Base-by-base conservation (phyloP, 2,113 vertebrate species). In the Acanthisitta chloris region DNA sequence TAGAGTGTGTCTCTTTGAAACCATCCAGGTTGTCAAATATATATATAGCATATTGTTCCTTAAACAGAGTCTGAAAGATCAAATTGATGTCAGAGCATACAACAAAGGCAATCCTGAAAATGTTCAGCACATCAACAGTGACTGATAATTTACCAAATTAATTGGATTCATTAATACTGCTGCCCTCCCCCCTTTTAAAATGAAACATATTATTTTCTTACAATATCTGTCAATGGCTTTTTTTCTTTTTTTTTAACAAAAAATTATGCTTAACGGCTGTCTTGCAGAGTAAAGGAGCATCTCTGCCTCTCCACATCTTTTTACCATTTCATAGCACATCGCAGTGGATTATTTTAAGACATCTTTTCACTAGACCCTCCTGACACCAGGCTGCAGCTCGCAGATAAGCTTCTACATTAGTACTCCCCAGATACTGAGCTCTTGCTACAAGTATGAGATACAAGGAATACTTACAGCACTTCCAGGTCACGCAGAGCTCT, bases 401-500 rank as follows among this genome's bases (percentile, higher is more conserved):
- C 7, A 94, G 95, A 96, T 94, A 96, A 95, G 96, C 93, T 91
- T 65, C 78, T 79, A 73, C 74, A 71, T 94, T 64, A 92, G 64
- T 20, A 36, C 78, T 96, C 81, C 94, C 91, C 65, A 88, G 80
- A 96, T 15, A 91, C 87, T 5, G 91, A 96, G 96, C 96, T 92
- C 88, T 26, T 1, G 34, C 93, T 81, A 82, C 78, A 57, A 96
- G 94, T 80, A 77, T 86, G 86, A 97, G 95, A 97, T 95, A 97
- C 3, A 51, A 81, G 93, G 93, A 61, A 64, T 98, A 99, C 99
- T 99, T 95, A 99, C 99, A 99, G 99, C 81, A 99, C 99, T 98
- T 99, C 99, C 98, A 99, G 98, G 98, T 99, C 99, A 64, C 99
- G 98, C 81, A 99, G 98, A 51, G 99, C 99, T 95, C 99, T 97